Evolutionary conservation across 1,140 invertebrate species (phyloP).

Genomic region (Chrysomallon squamiferum): DNA sequence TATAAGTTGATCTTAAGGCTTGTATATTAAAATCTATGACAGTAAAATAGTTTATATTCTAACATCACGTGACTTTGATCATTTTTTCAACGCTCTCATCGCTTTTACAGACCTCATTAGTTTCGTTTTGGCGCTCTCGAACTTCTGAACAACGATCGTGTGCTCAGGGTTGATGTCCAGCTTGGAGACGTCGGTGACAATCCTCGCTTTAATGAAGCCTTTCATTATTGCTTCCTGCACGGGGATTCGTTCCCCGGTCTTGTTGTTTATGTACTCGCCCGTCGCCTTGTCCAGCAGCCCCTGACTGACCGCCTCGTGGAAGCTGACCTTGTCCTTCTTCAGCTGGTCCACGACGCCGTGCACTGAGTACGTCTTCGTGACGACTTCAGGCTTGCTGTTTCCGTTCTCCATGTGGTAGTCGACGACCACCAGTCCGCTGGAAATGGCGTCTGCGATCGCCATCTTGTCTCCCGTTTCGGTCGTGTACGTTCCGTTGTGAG

Average conservation of each 20-base stretch:
- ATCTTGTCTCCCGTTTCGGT: conserved; percentile 47
- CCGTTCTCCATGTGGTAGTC: conserved; percentile 39
- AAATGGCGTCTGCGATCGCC: conserved; percentile 53
- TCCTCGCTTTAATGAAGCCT: conserved; percentile 59
- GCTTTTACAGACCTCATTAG: conserved; percentile 46
- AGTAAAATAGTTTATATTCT: no score
- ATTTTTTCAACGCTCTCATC: conserved; percentile 45
- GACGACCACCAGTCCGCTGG: conserved; percentile 50
- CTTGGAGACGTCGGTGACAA: conserved; percentile 51
- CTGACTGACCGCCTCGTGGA: conserved; percentile 40
- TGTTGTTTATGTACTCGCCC: conserved; percentile 56
- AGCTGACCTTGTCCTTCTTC: conserved; percentile 49
- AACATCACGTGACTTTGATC: no score
- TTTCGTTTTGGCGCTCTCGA: conserved; percentile 47
- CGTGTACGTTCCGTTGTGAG: conserved; percentile 35
- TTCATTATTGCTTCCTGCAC: conserved; percentile 60
- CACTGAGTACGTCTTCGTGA: conserved; percentile 58
- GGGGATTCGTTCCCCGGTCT: conserved; percentile 46
- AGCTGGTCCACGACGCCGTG: conserved; percentile 55
- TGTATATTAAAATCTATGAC: no score
- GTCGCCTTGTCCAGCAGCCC: conserved; percentile 51
- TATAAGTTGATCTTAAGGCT: no score
- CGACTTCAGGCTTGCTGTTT: conserved; percentile 30
- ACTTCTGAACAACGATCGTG: conserved; percentile 55
- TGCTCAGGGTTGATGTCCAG: conserved; percentile 58